These are phyloP conservation scores for Scolopax mira DNA, from an alignment of 2,113 vertebrate species.

Conservation along the genomic window DNA sequence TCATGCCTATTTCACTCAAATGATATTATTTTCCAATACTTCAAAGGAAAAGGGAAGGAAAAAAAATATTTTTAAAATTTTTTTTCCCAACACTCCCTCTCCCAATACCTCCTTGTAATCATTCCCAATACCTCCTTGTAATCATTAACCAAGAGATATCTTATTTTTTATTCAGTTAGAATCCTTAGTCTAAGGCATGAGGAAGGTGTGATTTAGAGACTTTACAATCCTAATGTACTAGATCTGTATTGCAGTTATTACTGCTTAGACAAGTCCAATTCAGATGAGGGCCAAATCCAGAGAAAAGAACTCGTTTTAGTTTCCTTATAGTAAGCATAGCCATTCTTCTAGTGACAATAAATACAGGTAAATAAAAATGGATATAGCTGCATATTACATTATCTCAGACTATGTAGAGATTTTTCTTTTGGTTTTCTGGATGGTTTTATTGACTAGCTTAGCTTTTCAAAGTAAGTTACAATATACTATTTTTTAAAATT, in stretches of 20 bases:
- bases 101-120: background rate
- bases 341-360: background rate
- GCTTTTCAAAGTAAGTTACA: background rate
- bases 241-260: background rate
- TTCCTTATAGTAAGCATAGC: background rate
- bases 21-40: background rate
- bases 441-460: background rate
- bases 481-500: accelerated
- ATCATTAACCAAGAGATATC: background rate
- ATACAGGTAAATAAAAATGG: background rate
- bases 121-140: background rate
- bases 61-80: accelerated
- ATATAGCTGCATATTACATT: background rate
- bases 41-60: background rate
- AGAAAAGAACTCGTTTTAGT: background rate
- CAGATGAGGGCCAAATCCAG: background rate
- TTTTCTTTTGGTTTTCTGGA: background rate
- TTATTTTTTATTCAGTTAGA: background rate
- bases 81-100: background rate
- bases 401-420: background rate
- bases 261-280: background rate
- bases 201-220: background rate
- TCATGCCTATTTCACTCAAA: background rate
- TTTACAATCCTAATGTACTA: background rate
- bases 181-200: background rate